Evolutionary conservation across 2,888 invertebrate genomes (phyloP).

Genomic region (Pheosia tremula): DNA sequence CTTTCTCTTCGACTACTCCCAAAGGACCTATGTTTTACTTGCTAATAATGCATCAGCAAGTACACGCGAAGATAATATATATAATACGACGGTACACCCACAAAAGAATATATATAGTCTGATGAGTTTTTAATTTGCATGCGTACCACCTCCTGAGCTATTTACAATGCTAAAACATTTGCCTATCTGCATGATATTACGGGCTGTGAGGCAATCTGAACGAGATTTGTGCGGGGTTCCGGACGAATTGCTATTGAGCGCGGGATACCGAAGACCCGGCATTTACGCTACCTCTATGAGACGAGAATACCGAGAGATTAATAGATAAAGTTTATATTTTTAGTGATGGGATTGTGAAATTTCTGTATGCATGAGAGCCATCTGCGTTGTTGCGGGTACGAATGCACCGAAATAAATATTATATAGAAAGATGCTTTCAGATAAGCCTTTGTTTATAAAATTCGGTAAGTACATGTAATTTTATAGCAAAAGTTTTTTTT

Average conservation of each 20-base stretch:
- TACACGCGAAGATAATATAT: background rate
- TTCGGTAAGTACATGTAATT: too few relatives aligned
- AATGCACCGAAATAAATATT: too few relatives aligned
- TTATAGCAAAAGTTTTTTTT: too few relatives aligned
- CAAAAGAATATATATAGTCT: constrained; percentile 1
- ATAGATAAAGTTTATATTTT: background rate
- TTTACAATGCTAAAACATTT: constrained; percentile 39
- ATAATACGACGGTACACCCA: background rate
- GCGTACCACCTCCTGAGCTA: constrained; percentile 18
- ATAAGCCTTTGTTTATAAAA: too few relatives aligned
- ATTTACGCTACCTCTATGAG: constrained; percentile 38
- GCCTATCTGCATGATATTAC: constrained; percentile 45
- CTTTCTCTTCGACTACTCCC: too few relatives aligned
- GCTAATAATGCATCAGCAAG: constrained; percentile 8
- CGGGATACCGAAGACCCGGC: constrained; percentile 44
- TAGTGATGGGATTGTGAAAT: too few relatives aligned
- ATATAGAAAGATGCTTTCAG: too few relatives aligned
- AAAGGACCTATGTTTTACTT: background rate
- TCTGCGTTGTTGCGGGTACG: too few relatives aligned
- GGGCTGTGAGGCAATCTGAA: constrained; percentile 48
- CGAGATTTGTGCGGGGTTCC: constrained; percentile 54
- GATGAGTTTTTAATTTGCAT: constrained; percentile 25
- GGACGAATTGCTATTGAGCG: constrained; percentile 60
- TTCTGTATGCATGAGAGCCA: too few relatives aligned
- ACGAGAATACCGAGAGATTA: constrained; percentile 7